Evolutionary conservation across 2,888 invertebrate genomes (phyloP).

Genomic region (Gonocerus acuteangulatus): DNA sequence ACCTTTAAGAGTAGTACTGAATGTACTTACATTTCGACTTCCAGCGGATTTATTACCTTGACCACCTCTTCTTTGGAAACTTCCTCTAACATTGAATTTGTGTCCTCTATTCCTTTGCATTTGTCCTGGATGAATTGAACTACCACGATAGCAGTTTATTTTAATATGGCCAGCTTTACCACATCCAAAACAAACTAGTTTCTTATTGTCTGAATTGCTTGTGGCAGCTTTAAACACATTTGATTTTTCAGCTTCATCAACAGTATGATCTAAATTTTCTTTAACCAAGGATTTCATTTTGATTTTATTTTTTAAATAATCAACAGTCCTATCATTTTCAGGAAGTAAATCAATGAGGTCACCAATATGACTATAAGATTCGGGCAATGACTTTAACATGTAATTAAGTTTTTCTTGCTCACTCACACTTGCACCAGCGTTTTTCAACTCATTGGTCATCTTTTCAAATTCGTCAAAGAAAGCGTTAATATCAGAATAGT

Average conservation of each 20-base stretch:
- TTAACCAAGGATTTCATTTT: slow-evolving; percentile 32
- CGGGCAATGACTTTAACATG: slow-evolving; percentile 38
- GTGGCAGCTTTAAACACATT: slow-evolving; percentile 32
- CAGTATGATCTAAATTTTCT: slow-evolving; percentile 29
- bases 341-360: slow-evolving; percentile 38
- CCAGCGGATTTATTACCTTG: neutral
- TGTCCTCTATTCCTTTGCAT: neutral
- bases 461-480: slow-evolving; percentile 38
- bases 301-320: slow-evolving; percentile 39
- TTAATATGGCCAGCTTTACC: slow-evolving; percentile 35
- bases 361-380: slow-evolving; percentile 37
- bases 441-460: slow-evolving; percentile 37
- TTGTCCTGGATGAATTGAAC: neutral
- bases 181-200: slow-evolving; percentile 4
- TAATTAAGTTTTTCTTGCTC: slow-evolving; percentile 38
- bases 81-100: neutral
- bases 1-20: slow-evolving; percentile 18
- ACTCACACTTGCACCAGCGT: slow-evolving; percentile 30
- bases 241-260: slow-evolving; percentile 12
- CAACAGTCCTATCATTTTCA: slow-evolving; percentile 37
- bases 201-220: slow-evolving; percentile 3
- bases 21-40: slow-evolving; percentile 9
- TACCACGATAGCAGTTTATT: slow-evolving; percentile 30
- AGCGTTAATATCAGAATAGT: slow-evolving; percentile 27
- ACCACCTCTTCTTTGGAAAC: neutral